These are phyloP conservation scores for Rhea pennata DNA, from an alignment of 2,113 vertebrate species.

Conservation along the genomic window DNA sequence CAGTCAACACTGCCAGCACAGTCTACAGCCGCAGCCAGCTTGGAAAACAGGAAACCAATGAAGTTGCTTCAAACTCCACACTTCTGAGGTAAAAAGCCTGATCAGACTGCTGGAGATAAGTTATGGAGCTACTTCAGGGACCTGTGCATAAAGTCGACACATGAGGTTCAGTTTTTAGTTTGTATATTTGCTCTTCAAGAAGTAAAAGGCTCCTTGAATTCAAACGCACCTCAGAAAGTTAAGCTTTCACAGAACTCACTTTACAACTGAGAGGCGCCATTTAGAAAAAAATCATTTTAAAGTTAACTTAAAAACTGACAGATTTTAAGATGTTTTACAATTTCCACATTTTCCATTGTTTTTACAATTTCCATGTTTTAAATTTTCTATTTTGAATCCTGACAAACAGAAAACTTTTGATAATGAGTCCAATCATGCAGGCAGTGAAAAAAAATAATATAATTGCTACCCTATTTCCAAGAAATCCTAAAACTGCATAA, in stretches of 20 bases:
- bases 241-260: background rate
- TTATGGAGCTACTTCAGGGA: background rate
- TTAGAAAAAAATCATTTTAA: background rate
- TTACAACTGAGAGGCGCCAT: background rate
- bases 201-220: background rate
- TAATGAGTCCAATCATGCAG: background rate
- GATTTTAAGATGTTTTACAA: background rate
- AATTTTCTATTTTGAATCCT: background rate
- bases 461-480: background rate
- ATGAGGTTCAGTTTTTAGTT: background rate
- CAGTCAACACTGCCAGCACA: fast-evolving
- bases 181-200: background rate
- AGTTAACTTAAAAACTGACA: background rate
- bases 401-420: background rate
- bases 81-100: fast-evolving
- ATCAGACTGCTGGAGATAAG: fast-evolving
- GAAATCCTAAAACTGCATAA: background rate
- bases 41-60: fast-evolving
- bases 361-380: background rate
- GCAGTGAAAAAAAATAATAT: background rate
- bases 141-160: background rate
- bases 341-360: too few relatives aligned
- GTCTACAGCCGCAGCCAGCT: background rate
- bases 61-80: background rate
- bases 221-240: background rate